A percentile compares a stretch with the other conserved stretches of the same genome.
Evolutionary conservation across 2,113 vertebrate species (phyloP).

Genomic region (Uria aalge): DNA sequence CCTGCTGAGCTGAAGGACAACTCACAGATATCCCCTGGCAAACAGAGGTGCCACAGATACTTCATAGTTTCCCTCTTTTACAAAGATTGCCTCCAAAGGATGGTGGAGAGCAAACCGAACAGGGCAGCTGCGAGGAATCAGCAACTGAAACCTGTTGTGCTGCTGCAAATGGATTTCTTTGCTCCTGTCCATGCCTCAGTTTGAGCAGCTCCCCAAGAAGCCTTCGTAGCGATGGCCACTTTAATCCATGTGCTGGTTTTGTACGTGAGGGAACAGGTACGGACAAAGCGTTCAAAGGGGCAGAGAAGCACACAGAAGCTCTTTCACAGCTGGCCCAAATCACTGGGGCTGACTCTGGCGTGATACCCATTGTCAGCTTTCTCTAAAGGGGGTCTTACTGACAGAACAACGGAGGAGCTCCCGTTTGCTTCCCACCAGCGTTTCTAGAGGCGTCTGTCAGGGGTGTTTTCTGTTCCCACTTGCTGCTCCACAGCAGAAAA

Average conservation of each 20-base stretch:
- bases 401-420: accelerated
- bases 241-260: accelerated
- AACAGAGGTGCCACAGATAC: background rate
- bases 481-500: background rate
- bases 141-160: background rate
- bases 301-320: background rate
- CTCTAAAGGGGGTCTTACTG: background rate
- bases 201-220: background rate
- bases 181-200: background rate
- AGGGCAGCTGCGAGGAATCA: background rate
- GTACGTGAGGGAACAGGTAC: background rate
- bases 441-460: background rate
- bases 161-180: background rate
- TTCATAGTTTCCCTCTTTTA: background rate
- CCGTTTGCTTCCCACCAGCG: background rate
- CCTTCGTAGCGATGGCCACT: background rate
- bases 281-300: background rate
- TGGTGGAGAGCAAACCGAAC: background rate
- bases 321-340: background rate
- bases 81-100: background rate
- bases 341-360: background rate
- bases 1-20: background rate
- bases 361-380: background rate
- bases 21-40: background rate
- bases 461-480: background rate